phyloP scores from a whole-genome alignment of 2,888 invertebrate species.

The Dastarcus helophoroides region DNA sequence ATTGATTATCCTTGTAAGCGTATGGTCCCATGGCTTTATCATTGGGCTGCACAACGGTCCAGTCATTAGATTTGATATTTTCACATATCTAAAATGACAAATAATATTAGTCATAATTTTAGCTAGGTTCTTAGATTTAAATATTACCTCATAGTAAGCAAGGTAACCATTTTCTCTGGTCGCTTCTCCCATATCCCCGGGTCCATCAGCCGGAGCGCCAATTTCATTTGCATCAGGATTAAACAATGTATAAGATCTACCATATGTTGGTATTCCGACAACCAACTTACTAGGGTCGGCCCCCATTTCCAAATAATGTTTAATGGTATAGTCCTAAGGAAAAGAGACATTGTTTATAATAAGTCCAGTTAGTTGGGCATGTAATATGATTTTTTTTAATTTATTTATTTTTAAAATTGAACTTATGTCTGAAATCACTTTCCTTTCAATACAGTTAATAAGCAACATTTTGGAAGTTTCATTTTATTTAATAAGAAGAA shows the following conservation, averaged over 20 bases:
- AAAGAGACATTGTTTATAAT: too few relatives aligned
- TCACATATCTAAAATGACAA: conserved; percentile 70
- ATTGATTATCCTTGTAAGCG: conserved; percentile 76
- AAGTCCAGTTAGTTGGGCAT: too few relatives aligned
- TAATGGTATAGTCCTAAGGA: conserved; percentile 73
- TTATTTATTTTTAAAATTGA: too few relatives aligned
- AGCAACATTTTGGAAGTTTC: too few relatives aligned
- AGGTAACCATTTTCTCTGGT: conserved; percentile 87
- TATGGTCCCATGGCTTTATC: conserved; percentile 80
- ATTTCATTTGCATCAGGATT: conserved; percentile 75
- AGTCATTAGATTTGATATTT: conserved; percentile 60
- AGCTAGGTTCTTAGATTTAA: not conserved
- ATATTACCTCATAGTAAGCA: conserved; percentile 76
- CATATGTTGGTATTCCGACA: conserved; percentile 81
- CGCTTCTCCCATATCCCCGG: conserved; percentile 82
- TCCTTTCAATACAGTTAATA: too few relatives aligned
- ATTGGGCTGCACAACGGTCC: conserved; percentile 76
- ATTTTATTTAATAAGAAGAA: too few relatives aligned
- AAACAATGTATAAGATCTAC: conserved; percentile 78
- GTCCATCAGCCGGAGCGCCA: conserved; percentile 83
- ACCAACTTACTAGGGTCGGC: conserved; percentile 71
- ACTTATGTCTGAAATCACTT: too few relatives aligned
- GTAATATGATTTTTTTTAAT: too few relatives aligned
- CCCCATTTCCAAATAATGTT: conserved; percentile 68
- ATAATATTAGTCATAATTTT: not conserved